These are phyloP conservation scores for Tetramorium simillimum DNA, from an alignment of 1,140 invertebrate genomes.

Conservation along the genomic window DNA sequence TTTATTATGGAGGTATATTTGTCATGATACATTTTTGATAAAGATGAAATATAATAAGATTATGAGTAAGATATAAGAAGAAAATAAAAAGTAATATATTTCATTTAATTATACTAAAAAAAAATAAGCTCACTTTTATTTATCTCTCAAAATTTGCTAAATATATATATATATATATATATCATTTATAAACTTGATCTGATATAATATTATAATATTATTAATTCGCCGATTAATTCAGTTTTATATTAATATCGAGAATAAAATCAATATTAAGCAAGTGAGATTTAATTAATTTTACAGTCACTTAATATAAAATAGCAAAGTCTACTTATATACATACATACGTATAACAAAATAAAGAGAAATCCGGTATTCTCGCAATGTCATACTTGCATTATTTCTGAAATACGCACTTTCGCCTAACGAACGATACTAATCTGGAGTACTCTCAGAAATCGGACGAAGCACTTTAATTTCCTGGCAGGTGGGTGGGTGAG, in stretches of 20 bases:
- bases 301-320: slow-evolving; percentile 1
- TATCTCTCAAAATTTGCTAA: not conserved
- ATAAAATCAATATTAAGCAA: not conserved
- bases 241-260: not conserved
- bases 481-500: slow-evolving; percentile 27
- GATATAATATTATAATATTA: not conserved
- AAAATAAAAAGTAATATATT: not conserved
- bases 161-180: not conserved
- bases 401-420: slow-evolving; percentile 31
- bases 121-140: slow-evolving; percentile 4
- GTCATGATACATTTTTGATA: not conserved
- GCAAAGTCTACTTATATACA: not conserved
- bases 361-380: not conserved
- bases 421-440: slow-evolving; percentile 33
- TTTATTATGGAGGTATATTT: not conserved
- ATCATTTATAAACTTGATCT: not conserved
- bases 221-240: not conserved
- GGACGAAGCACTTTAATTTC: slow-evolving; percentile 56
- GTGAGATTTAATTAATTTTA: not conserved
- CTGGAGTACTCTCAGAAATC: slow-evolving; percentile 31
- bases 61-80: no score
- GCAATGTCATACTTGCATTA: not conserved
- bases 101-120: not conserved
- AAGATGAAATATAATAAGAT: slow-evolving; percentile 12
- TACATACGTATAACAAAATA: not conserved